These are phyloP conservation scores for Virgularia gustaviana DNA, from an alignment of 92 coral and sea anemone genomes.

Conservation along the genomic window DNA sequence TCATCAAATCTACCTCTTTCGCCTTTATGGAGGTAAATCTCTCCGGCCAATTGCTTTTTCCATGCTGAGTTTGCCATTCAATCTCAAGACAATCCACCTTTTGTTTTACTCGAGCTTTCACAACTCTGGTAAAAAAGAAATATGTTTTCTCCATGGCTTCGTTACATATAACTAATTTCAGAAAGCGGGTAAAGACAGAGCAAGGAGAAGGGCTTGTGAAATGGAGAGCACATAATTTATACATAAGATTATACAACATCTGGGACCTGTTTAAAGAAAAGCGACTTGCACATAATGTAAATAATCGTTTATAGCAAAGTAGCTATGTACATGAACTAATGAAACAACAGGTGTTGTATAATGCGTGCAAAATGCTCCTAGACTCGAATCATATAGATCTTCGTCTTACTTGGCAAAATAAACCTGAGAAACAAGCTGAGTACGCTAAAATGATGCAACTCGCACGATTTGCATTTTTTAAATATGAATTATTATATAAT, in stretches of 20 bases:
- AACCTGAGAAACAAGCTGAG: too few species aligned
- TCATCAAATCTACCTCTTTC: conserved; percentile 50
- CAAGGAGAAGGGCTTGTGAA: neutral
- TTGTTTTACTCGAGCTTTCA: conserved; percentile 79
- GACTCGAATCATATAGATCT: too few species aligned
- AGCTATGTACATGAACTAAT: neutral
- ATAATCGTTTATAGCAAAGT: neutral
- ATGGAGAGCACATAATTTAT: too few species aligned
- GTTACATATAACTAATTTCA: neutral
- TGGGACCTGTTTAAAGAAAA: too few species aligned
- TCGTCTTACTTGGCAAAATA: too few species aligned
- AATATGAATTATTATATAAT: too few species aligned
- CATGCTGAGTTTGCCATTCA: conserved; percentile 65
- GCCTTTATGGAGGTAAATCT: conserved; percentile 68
- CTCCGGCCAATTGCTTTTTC: conserved; percentile 59
- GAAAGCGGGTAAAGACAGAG: neutral
- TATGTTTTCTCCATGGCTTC: neutral
- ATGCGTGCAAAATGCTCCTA: too few species aligned
- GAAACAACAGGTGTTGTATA: too few species aligned
- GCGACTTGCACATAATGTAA: too few species aligned
- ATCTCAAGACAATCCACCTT: conserved; percentile 81
- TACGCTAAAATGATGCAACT: too few species aligned
- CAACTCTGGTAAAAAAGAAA: conserved; percentile 54
- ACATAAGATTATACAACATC: too few species aligned
- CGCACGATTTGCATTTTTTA: too few species aligned